Conservation (phyloP, 2,888 invertebrate species). For the Cerastis leucographa region DNA sequence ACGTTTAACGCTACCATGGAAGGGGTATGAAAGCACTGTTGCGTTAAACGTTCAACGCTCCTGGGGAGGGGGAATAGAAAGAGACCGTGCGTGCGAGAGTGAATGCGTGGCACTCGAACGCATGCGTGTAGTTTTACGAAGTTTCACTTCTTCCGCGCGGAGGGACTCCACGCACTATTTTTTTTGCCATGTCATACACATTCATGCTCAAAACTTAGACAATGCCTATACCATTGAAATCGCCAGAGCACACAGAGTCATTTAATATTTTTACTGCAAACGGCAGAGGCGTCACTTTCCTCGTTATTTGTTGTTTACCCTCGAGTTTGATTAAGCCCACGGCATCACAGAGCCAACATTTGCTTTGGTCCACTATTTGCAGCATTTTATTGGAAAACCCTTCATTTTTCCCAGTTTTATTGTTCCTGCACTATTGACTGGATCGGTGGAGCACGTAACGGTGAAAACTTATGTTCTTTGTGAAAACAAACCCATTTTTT, state of each 20-base stretch:
- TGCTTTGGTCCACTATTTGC: constrained; percentile 53
- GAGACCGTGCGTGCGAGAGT: too few relatives aligned
- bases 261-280: constrained; percentile 26
- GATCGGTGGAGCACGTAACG: neutral
- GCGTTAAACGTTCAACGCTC: too few relatives aligned
- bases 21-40: too few relatives aligned
- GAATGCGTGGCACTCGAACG: too few relatives aligned
- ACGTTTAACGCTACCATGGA: too few relatives aligned
- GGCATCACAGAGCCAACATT: constrained; percentile 58
- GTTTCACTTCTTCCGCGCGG: too few relatives aligned
- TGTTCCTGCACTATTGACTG: constrained; percentile 15
- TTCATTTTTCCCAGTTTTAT: constrained; percentile 37
- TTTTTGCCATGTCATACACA: too few relatives aligned
- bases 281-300: constrained; percentile 45
- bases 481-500: neutral
- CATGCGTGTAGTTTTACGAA: too few relatives aligned
- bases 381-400: constrained; percentile 47
- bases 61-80: too few relatives aligned
- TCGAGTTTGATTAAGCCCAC: constrained; percentile 65
- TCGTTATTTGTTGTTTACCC: constrained; percentile 62
- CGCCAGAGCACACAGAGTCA: neutral
- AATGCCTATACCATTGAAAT: neutral
- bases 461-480: constrained; percentile 20
- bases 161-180: too few relatives aligned
- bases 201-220: too few relatives aligned